Base-by-base conservation (phyloP, 2,113 vertebrate species). In the Crotophaga sulcirostris region DNA sequence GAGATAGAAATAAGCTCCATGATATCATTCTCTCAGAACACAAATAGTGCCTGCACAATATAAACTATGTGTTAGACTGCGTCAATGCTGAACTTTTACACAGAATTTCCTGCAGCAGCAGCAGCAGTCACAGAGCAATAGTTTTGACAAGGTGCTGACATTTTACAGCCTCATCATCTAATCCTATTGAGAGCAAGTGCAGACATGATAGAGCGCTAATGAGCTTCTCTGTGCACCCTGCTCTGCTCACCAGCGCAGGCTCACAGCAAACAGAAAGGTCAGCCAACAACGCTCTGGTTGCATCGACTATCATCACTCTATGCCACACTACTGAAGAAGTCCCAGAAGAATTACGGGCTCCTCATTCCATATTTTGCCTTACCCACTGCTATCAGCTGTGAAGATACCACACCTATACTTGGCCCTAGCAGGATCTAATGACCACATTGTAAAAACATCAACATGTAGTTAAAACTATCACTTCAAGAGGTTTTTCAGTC, bases 111-210 rank as follows among this genome's bases (percentile, higher is more conserved):
- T 44, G 1, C 88, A 87, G 16, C 73, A 36, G 19, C 72, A 91
- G 73, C 25, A 95, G 80, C 94, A 92, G 86, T 52, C 85, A 77
- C 79, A 77, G 56, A 87, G 90, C 63, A 63, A 59, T 40, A 81
- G 76, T 60, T 96, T 70, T 92, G 90, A 96, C 95, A 95, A 96
- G 94, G 96, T 94, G 93, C 66, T 95, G 96, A 96, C 93, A 93
- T 93, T 94, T 95, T 92, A 95, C 90, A 96, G 96, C 73, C 90
- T 92, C 6, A 0, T 92, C 93, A 94, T 92, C 90, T 96, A 93
- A 96, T 94, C 85, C 93, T 90, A 90, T 84, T 93, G 92, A 93
- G 88, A 94, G 94, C 83, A 96, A 96, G 93, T 89, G 96, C 80
- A 93, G 93, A 96, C 92, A 95, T 82, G 96, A 92, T 75, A 64